Percentiles rank a stretch among this genome's conserved stretches.
Conservation (phyloP, 2,888 invertebrate genomes). For the Noctua comes region DNA sequence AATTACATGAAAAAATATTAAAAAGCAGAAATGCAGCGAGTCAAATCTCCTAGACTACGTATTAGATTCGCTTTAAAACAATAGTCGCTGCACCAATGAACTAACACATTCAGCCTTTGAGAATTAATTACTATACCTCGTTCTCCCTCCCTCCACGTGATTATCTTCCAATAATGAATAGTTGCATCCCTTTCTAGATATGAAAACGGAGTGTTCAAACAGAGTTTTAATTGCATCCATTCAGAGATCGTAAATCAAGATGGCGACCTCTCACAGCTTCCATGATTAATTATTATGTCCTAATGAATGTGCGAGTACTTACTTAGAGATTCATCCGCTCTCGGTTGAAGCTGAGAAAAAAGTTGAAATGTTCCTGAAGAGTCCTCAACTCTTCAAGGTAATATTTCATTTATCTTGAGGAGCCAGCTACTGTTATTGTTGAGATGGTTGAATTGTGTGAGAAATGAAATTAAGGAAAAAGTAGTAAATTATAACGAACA, state of each 20-base stretch:
- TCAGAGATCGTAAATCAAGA: slow-evolving; percentile 41
- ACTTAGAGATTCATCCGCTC: not conserved
- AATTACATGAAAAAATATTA: not conserved
- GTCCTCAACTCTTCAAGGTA: not conserved
- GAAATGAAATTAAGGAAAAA: too few species aligned
- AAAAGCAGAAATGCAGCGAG: not conserved
- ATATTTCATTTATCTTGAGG: not conserved
- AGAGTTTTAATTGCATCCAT: slow-evolving; percentile 55
- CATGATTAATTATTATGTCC: slow-evolving; percentile 35
- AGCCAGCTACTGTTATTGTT: not conserved
- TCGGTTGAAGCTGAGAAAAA: not conserved
- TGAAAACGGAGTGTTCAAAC: slow-evolving; percentile 22
- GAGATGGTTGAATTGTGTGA: not conserved
- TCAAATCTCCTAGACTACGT: not conserved
- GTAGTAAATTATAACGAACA: too few species aligned
- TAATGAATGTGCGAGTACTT: slow-evolving; percentile 27
- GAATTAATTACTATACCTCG: slow-evolving; percentile 23
- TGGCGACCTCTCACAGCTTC: slow-evolving; percentile 2
- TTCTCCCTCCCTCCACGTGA: slow-evolving; percentile 9
- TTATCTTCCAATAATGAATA: slow-evolving; percentile 3
- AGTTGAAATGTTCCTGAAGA: not conserved
- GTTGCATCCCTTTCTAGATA: slow-evolving; percentile 23
- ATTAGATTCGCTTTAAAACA: not conserved
- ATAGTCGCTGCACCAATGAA: not conserved
- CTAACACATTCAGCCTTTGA: slow-evolving; percentile 8